Conservation (phyloP, 1,140 invertebrate species). For the Calephelis nemesis region DNA sequence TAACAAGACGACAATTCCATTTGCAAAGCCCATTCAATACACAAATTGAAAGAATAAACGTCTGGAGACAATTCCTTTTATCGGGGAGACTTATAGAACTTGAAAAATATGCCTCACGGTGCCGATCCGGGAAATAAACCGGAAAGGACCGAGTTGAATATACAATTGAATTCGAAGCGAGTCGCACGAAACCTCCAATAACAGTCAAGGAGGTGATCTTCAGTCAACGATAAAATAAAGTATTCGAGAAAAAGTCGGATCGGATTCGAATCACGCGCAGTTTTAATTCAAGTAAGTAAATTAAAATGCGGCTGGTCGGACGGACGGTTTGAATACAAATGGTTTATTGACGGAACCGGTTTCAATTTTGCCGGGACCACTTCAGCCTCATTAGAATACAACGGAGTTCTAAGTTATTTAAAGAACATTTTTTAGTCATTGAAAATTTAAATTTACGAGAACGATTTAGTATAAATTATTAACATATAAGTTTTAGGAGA, state of each 20-base stretch:
- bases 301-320: conserved; percentile 70
- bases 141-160: conserved; percentile 43
- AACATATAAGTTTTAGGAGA: too few species aligned
- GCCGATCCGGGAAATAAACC: conserved; percentile 34
- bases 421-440: conserved; percentile 55
- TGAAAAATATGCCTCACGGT: conserved; percentile 47
- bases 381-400: conserved; percentile 56
- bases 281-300: conserved; percentile 78
- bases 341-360: conserved; percentile 58
- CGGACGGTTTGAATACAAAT: conserved; percentile 73
- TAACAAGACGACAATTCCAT: conserved; percentile 23
- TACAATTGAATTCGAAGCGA: conserved; percentile 41
- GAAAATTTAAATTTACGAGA: conserved; percentile 32
- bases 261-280: conserved; percentile 70
- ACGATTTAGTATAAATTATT: too few species aligned
- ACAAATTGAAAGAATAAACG: conserved; percentile 57
- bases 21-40: conserved; percentile 36
- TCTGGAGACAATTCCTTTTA: conserved; percentile 48
- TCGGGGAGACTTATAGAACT: conserved; percentile 54
- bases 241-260: conserved; percentile 53
- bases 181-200: conserved; percentile 39
- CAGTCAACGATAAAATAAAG: conserved; percentile 72
- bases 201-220: conserved; percentile 46
- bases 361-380: conserved; percentile 54
- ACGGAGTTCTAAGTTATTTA: conserved; percentile 53